Percentiles rank a stretch among this genome's conserved stretches.
Evolutionary conservation across 2,888 invertebrate genomes (phyloP).

Genomic region (Drosophila sordidula): DNA sequence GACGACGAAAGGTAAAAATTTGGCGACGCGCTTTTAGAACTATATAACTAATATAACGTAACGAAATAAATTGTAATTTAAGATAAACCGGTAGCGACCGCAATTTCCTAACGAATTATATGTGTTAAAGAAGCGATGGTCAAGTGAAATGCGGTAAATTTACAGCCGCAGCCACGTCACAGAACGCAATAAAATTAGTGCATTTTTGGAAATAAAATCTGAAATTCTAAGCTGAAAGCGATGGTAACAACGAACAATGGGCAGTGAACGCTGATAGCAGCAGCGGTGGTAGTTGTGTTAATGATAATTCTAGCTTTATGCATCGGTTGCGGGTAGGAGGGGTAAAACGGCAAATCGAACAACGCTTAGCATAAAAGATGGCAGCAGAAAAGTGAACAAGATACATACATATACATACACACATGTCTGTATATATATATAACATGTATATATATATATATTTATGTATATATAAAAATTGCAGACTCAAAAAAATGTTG

Average conservation of each 20-base stretch:
- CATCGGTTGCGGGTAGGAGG: conserved; percentile 50
- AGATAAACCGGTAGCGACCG: conserved; percentile 65
- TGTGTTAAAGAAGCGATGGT: conserved; percentile 29
- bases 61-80: conserved; percentile 45
- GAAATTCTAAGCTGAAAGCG: conserved; percentile 53
- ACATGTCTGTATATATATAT: conserved; percentile 21
- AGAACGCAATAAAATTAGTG: conserved; percentile 50
- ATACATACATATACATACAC: conserved; percentile 55
- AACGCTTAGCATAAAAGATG: conserved; percentile 79
- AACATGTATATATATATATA: conserved; percentile 12
- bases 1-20: conserved; percentile 81
- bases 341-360: conserved; percentile 60
- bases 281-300: conserved; percentile 63
- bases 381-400: conserved; percentile 75
- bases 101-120: conserved; percentile 33
- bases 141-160: conserved; percentile 71
- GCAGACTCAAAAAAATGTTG: conserved; percentile 12
- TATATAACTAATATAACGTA: conserved; percentile 48
- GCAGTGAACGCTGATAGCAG: conserved; percentile 35
- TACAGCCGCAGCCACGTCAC: conserved; percentile 74
- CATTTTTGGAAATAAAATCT: conserved; percentile 62
- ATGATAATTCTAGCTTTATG: conserved; percentile 68
- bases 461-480: neutral
- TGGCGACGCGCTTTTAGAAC: conserved; percentile 70
- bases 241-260: conserved; percentile 57